Percentiles rank a stretch among this genome's conserved stretches.
Evolutionary conservation across 2,888 invertebrate species (phyloP).

Genomic region (Athalia cordata): DNA sequence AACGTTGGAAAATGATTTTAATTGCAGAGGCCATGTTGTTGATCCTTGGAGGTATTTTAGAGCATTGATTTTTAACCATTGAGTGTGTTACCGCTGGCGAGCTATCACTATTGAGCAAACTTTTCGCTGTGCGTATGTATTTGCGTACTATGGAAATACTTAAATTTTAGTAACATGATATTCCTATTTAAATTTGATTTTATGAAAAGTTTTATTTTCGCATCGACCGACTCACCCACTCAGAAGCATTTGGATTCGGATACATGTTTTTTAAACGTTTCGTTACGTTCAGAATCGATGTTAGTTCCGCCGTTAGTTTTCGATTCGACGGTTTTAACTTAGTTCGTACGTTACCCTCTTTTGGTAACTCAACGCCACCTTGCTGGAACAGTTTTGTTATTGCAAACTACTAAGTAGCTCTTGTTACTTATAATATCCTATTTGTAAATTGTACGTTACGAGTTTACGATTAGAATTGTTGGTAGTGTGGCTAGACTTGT

Average conservation of each 20-base stretch:
- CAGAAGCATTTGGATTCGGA: neutral
- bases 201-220: neutral
- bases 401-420: conserved; percentile 4
- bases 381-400: conserved; percentile 15
- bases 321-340: neutral
- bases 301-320: neutral
- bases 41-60: neutral
- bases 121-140: neutral
- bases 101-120: neutral
- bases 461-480: conserved; percentile 35
- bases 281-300: neutral
- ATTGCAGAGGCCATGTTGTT: neutral
- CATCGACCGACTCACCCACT: too few relatives aligned
- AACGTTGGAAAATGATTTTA: conserved; percentile 55
- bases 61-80: conserved; percentile 20
- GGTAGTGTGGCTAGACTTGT: conserved; percentile 44
- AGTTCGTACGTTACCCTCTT: neutral
- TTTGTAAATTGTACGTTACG: conserved; percentile 33
- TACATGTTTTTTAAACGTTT: neutral
- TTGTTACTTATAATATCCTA: conserved; percentile 21
- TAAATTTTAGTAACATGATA: conserved; percentile 38
- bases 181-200: conserved; percentile 28
- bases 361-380: neutral
- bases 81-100: conserved; percentile 16
- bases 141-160: conserved; percentile 7